Conservation (phyloP, 1,140 invertebrate species). For the Laupala kohalensis region DNA sequence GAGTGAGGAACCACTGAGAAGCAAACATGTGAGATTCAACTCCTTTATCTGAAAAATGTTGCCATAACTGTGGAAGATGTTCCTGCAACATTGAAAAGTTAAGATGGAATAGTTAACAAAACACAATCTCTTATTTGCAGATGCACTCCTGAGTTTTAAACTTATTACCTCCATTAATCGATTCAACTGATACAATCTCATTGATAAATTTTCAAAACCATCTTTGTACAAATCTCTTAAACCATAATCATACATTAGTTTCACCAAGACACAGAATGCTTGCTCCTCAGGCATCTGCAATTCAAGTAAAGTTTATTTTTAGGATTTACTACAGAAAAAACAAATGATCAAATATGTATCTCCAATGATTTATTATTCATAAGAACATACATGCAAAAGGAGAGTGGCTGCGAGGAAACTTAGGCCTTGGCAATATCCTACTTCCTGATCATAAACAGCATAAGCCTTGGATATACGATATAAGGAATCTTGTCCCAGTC, state of each 20-base stretch:
- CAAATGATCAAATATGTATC: no score
- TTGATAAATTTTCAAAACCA: slow-evolving; percentile 89
- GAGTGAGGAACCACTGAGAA: slow-evolving; percentile 97
- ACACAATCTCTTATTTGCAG: no score
- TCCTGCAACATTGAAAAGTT: slow-evolving; percentile 43
- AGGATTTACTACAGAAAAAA: neutral
- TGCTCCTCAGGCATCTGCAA: slow-evolving; percentile 98
- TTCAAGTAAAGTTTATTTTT: slow-evolving; percentile 11
- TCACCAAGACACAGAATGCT: slow-evolving; percentile 91
- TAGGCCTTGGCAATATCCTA: slow-evolving; percentile 96
- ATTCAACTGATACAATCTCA: slow-evolving; percentile 93
- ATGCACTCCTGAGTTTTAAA: no score
- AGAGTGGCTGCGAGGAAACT: slow-evolving; percentile 93
- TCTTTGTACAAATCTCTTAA: slow-evolving; percentile 90
- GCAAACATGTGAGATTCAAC: slow-evolving; percentile 99
- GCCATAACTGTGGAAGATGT: slow-evolving; percentile 75
- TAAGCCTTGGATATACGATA: slow-evolving; percentile 95
- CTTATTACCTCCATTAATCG: slow-evolving; percentile 81
- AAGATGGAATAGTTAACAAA: no score
- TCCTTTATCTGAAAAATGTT: slow-evolving; percentile 81
- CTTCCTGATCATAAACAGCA: slow-evolving; percentile 91
- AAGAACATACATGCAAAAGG: slow-evolving; percentile 73
- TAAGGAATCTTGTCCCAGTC: slow-evolving; percentile 85
- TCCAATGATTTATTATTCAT: neutral
- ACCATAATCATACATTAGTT: slow-evolving; percentile 94